Evolutionary conservation across 2,113 vertebrate genomes (phyloP).

Genomic region (Amia ocellicauda): DNA sequence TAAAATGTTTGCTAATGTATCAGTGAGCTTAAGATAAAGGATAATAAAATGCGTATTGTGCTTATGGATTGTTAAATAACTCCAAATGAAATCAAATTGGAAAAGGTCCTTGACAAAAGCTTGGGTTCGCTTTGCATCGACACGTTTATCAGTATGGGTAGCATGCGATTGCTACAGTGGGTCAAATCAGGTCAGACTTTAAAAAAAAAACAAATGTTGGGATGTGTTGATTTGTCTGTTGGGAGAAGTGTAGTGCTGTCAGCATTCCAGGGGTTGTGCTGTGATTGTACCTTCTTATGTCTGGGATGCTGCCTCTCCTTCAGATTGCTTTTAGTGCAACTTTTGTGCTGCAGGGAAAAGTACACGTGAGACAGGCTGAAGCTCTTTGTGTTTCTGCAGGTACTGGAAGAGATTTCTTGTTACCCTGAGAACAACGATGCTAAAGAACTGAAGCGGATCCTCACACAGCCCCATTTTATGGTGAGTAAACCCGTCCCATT

Average conservation of each 20-base stretch:
- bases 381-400: slow-evolving; percentile 61
- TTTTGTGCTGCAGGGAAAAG: background rate
- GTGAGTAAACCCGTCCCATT: slow-evolving; percentile 59
- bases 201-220: slow-evolving; percentile 13
- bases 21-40: too few species aligned
- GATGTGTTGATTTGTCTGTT: slow-evolving; percentile 26
- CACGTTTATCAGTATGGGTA: slow-evolving; percentile 51
- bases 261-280: slow-evolving; percentile 17
- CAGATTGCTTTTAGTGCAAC: too few species aligned
- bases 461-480: slow-evolving; percentile 99
- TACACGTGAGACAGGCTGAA: background rate
- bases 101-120: too few species aligned
- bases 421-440: slow-evolving; percentile 94
- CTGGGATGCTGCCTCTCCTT: background rate
- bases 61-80: too few species aligned
- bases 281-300: slow-evolving; percentile 15
- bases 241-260: slow-evolving; percentile 14
- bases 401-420: slow-evolving; percentile 97
- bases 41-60: too few species aligned
- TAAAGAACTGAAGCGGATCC: slow-evolving; percentile 93
- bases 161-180: slow-evolving; percentile 46
- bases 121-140: slow-evolving; percentile 26
- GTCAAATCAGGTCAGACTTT: slow-evolving; percentile 30
- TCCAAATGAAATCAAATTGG: too few species aligned
- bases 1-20: too few species aligned